These are phyloP conservation scores for Ligdia adustata DNA, from an alignment of 2,888 invertebrate species.

Conservation along the genomic window DNA sequence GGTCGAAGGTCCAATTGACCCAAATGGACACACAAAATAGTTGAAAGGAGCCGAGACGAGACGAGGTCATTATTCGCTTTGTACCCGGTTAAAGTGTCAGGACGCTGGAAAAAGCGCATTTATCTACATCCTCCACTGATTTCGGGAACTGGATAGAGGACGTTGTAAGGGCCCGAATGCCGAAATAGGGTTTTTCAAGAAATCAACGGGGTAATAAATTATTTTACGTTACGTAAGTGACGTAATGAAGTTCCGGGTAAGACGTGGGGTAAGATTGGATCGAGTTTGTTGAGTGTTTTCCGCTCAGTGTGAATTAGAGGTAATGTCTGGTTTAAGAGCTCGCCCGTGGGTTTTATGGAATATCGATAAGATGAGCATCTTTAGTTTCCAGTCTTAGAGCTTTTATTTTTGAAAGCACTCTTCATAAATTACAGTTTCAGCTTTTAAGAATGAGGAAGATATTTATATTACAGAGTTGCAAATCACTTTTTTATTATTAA, in stretches of 20 bases:
- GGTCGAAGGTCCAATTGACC: conserved; percentile 76
- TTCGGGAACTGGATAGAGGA: conserved; percentile 58
- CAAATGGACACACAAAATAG: conserved; percentile 80
- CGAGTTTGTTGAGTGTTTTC: conserved; percentile 35
- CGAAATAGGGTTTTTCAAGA: conserved; percentile 65
- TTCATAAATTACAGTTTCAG: too few relatives aligned
- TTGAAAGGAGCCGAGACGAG: conserved; percentile 69
- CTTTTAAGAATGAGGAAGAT: too few relatives aligned
- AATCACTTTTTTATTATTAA: too few relatives aligned
- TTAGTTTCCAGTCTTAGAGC: neutral
- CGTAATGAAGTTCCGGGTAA: conserved; percentile 48
- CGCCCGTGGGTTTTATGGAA: conserved; percentile 22
- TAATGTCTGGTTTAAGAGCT: conserved; percentile 28
- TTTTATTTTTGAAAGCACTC: neutral
- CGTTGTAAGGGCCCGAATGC: conserved; percentile 52
- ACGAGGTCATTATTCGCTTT: conserved; percentile 78
- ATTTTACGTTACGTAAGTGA: conserved; percentile 50
- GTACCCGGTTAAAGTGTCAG: conserved; percentile 75
- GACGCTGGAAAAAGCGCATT: conserved; percentile 70
- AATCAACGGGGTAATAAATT: conserved; percentile 69
- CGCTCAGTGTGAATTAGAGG: conserved; percentile 31
- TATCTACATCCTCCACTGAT: conserved; percentile 80
- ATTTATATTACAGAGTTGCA: too few relatives aligned
- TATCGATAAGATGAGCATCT: conserved; percentile 14
- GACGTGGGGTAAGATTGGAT: conserved; percentile 37